Conservation (phyloP, 2,797 vertebrate genomes). For the Luscinia luscinia region DNA sequence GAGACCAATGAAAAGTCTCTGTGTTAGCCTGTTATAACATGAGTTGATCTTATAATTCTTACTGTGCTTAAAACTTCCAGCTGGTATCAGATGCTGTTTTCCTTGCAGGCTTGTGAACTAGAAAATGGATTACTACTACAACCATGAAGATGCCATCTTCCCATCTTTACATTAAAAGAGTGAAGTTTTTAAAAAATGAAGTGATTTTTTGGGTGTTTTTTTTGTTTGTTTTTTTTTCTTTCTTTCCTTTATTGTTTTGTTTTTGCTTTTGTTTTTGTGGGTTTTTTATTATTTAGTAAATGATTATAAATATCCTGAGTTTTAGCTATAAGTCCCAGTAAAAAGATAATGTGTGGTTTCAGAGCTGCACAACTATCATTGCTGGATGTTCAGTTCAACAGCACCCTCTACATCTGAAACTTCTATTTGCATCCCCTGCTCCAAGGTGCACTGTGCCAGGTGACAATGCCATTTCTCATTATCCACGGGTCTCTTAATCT, state of each 20-base stretch:
- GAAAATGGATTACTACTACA: neutral
- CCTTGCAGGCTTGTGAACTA: neutral
- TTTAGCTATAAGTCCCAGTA: neutral
- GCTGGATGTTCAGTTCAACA: constrained; percentile 50
- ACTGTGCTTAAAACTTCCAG: neutral
- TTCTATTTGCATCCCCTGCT: neutral
- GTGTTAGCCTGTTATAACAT: neutral
- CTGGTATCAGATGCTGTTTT: neutral
- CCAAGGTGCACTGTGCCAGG: neutral
- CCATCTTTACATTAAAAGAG: neutral
- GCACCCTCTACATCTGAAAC: constrained; percentile 63
- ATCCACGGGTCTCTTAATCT: neutral
- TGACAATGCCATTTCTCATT: neutral
- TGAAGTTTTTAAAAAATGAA: neutral
- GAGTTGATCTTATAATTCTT: neutral
- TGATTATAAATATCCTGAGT: neutral
- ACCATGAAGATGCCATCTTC: neutral
- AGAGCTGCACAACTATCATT: neutral
- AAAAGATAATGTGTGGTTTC: neutral
- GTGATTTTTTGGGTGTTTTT: neutral
- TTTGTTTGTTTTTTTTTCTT: no score
- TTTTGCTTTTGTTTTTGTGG: no score
- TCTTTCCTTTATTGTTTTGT: no score
- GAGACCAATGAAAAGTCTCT: neutral
- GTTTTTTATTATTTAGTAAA: neutral